Base-by-base conservation (phyloP, 2,797 vertebrate genomes). In the Gallinago nigripennis region DNA sequence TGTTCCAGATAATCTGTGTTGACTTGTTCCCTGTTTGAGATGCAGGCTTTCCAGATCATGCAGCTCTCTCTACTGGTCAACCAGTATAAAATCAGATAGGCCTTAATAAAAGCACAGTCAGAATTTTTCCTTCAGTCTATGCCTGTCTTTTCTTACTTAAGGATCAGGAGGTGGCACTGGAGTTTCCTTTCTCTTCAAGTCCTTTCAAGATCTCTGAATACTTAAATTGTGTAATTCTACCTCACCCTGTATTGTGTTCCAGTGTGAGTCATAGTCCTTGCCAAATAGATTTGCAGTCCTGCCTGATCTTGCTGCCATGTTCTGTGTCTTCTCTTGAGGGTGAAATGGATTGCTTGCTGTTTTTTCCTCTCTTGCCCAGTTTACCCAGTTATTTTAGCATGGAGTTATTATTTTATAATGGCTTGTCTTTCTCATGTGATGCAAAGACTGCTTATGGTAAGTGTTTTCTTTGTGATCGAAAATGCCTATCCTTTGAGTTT, bases 11-110 rank as follows among this genome's bases (percentile, higher is more conserved):
- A 30, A 43, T 31, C 10, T 54, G 7, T 66, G 46, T 41, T 81
- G 37, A 33, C 12, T 66, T 30, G 43, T 75, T 48, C n/a, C 18
- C 41, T n/a, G 1, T 80, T 48, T 64, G 39, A 76, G 71, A 60
- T 17, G 16, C 6, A 18, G n/a, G 43, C 33, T 79, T 93, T 75
- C 30, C 33, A 56, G 33, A 87, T 85, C 68, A 69, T 20, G 79
- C 71, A 80, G 79, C 85, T 90, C 82, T 94, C 88, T 91, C 71
- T 95, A 53, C 78, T 94, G 85, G 85, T 79, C 70, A 68, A 8
- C 41, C 41, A 53, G 8, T 48, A 45, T 71, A 83, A 39, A 39
- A 58, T 46, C 30, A 46, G 56, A 54, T 56, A 24, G 56, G 43
- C 43, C 24, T 81, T 54, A n/a, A n/a, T n/a, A 35, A 77, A 84